Evolutionary conservation across 2,113 vertebrate species (phyloP).

Genomic region (Xenotilapia flavipinnis): DNA sequence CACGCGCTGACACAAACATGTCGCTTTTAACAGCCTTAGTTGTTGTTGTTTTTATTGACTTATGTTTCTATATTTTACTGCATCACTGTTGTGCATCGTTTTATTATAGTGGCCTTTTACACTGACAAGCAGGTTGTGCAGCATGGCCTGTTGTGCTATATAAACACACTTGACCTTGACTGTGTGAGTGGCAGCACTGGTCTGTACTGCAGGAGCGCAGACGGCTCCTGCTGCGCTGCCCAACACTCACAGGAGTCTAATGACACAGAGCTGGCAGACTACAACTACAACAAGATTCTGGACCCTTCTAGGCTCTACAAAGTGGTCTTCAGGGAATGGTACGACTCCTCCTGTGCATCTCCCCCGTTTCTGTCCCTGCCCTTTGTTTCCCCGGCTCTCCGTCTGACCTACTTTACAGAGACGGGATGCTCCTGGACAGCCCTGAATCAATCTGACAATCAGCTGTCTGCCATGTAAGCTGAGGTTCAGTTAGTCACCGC

Average conservation of each 20-base stretch:
- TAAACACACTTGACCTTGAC: not conserved
- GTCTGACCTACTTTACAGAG: not conserved
- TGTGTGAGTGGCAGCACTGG: not conserved
- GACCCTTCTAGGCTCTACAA: not conserved
- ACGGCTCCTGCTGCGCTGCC: not conserved
- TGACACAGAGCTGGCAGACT: not conserved
- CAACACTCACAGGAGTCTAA: not conserved
- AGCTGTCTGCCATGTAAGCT: not conserved
- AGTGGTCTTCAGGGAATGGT: not conserved
- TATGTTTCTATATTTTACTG: not conserved
- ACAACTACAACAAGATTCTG: not conserved
- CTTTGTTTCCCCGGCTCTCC: not conserved
- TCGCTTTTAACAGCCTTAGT: not conserved
- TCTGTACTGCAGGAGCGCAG: not conserved
- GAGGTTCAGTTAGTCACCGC: not conserved
- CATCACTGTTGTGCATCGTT: not conserved
- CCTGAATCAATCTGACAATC: not conserved
- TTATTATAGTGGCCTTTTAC: not conserved
- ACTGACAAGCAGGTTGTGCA: not conserved
- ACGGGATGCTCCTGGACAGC: not conserved
- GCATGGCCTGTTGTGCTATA: not conserved
- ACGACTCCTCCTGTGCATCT: not conserved
- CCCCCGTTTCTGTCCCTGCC: not conserved
- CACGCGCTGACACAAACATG: not conserved
- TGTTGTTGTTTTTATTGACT: not conserved